Evolutionary conservation across 2,113 vertebrate species (phyloP).

Genomic region (Machaerirhynchus nigripectus): DNA sequence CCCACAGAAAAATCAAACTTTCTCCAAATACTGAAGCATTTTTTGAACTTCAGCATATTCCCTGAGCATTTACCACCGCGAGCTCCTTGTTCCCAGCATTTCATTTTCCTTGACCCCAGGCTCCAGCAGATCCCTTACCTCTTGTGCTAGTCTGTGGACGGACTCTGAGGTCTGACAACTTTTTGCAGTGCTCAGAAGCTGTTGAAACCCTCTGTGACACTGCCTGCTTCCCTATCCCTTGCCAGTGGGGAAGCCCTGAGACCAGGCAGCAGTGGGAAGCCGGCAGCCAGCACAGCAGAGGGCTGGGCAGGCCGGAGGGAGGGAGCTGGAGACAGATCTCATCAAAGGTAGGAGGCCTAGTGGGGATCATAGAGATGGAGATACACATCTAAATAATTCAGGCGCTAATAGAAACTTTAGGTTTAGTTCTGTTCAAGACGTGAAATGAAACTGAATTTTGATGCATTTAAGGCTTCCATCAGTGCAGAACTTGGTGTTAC

Average conservation of each 20-base stretch:
- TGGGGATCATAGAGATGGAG: not conserved
- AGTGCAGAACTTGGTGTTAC: not conserved
- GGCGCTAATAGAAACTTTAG: not conserved
- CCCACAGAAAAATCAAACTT: not conserved
- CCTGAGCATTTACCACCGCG: rapidly evolving
- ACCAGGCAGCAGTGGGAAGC: not conserved
- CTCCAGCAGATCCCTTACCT: slow-evolving; percentile 40
- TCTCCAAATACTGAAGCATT: not conserved
- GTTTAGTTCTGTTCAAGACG: not conserved
- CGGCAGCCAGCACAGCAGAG: not conserved
- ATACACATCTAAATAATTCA: slow-evolving; percentile 49
- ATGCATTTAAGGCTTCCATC: not conserved
- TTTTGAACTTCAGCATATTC: not conserved
- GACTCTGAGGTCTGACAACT: not conserved
- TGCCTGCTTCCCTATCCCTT: not conserved
- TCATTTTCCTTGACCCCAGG: not conserved
- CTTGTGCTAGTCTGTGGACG: not conserved
- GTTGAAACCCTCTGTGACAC: not conserved
- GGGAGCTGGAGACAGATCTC: not conserved
- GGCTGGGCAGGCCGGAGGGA: not conserved
- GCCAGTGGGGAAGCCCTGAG: not conserved
- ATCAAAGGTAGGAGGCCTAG: slow-evolving; percentile 25
- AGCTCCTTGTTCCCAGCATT: not conserved
- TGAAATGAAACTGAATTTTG: not conserved
- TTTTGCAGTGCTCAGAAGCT: not conserved